These are phyloP conservation scores for Merodon equestris DNA, from an alignment of 2,888 invertebrate species.

Conservation along the genomic window DNA sequence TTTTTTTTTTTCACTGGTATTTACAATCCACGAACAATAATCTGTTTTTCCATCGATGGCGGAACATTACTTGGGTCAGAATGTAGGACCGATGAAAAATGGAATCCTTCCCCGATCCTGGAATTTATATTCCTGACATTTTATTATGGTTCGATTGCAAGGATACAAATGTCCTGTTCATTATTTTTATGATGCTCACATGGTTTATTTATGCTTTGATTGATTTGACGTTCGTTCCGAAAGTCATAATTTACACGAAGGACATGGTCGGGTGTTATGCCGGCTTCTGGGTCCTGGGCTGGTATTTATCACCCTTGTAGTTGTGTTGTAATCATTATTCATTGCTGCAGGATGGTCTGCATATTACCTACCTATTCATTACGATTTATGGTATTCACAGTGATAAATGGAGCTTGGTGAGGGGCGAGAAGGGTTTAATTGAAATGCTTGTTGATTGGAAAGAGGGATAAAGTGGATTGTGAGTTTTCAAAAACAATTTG, in stretches of 20 bases:
- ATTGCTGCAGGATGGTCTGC: constrained; percentile 27
- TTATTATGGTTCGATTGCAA: neutral
- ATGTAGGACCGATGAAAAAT: neutral
- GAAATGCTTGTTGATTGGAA: no score
- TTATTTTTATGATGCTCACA: neutral
- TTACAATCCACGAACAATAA: no score
- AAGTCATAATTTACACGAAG: constrained; percentile 7
- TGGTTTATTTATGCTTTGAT: constrained; percentile 5
- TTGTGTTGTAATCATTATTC: constrained; percentile 17
- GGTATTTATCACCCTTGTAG: neutral
- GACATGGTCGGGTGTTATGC: no score
- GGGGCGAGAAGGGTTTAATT: no score
- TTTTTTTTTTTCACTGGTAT: no score
- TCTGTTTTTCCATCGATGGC: no score
- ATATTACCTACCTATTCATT: constrained; percentile 56
- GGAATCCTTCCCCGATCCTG: constrained; percentile 7
- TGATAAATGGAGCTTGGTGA: constrained; percentile 37
- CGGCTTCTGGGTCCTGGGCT: neutral
- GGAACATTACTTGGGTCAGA: no score
- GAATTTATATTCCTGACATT: neutral
- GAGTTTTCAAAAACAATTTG: no score
- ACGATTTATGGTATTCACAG: constrained; percentile 44
- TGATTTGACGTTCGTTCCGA: constrained; percentile 21
- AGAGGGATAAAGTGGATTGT: no score
- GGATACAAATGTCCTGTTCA: constrained; percentile 1